A percentile compares a stretch with the other conserved stretches of the same genome.
Conservation (phyloP, 2,888 invertebrate genomes). For the Neoascia interrupta region DNA sequence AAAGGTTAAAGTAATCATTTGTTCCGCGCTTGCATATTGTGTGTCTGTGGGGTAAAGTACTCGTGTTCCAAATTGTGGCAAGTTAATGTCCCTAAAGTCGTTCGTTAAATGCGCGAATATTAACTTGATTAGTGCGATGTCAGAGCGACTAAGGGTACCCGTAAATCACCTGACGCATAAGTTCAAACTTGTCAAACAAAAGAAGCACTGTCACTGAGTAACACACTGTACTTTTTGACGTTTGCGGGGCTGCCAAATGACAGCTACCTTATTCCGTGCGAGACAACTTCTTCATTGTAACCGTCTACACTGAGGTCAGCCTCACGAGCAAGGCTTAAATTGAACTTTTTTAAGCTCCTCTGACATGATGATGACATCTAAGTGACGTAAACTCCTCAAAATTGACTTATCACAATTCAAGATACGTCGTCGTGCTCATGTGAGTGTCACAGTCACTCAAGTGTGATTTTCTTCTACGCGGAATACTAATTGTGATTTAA, state of each 20-base stretch:
- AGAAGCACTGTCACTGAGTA: too few relatives aligned
- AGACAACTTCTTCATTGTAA: not conserved
- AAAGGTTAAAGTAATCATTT: conserved; percentile 62
- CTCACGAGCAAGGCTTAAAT: not conserved
- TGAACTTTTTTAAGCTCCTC: too few relatives aligned
- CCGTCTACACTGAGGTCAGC: not conserved
- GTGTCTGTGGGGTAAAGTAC: not conserved
- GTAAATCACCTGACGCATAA: too few relatives aligned
- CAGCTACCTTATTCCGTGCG: too few relatives aligned
- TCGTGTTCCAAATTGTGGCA: not conserved
- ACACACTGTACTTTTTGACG: too few relatives aligned
- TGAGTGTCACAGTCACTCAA: conserved; percentile 57
- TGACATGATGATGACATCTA: conserved; percentile 48
- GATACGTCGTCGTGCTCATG: conserved; percentile 36
- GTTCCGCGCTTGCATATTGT: conserved; percentile 8
- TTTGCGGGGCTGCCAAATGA: too few relatives aligned
- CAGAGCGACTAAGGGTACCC: too few relatives aligned
- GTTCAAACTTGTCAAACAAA: too few relatives aligned
- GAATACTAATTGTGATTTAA: conserved; percentile 59
- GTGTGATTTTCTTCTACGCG: conserved; percentile 38
- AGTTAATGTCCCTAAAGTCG: conserved; percentile 47
- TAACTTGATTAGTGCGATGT: too few relatives aligned
- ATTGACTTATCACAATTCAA: conserved; percentile 62
- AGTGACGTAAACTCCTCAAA: conserved; percentile 37
- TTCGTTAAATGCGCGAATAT: conserved; percentile 42